Conservation (phyloP, 1,140 invertebrate species). For the Monochamus saltuarius region DNA sequence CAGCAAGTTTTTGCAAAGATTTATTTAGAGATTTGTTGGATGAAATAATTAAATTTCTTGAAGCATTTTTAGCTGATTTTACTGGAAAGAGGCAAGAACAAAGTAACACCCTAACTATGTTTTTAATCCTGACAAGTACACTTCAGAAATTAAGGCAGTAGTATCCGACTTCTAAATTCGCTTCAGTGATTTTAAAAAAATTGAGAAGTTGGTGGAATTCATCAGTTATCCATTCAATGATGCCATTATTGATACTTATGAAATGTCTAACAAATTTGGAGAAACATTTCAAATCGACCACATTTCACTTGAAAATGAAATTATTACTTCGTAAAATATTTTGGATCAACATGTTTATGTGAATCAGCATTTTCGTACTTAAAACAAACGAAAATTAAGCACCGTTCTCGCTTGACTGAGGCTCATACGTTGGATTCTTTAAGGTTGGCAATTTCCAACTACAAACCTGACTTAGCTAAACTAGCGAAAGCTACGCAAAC, state of each 20-base stretch:
- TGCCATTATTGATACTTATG: slow-evolving; percentile 16
- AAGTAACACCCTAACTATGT: too few species aligned
- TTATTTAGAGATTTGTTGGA: too few species aligned
- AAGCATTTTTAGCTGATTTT: too few species aligned
- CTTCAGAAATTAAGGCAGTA: slow-evolving; percentile 4
- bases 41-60: too few species aligned
- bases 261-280: slow-evolving; percentile 8
- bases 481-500: slow-evolving; percentile 3
- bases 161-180: slow-evolving; percentile 8
- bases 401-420: slow-evolving; percentile 13
- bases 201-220: slow-evolving; percentile 18
- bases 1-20: too few species aligned
- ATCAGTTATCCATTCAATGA: slow-evolving; percentile 19
- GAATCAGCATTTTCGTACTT: slow-evolving; percentile 22
- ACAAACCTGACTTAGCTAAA: slow-evolving; percentile 19
- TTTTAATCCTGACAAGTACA: too few species aligned
- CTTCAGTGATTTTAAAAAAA: slow-evolving; percentile 17
- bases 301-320: slow-evolving; percentile 18
- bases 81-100: too few species aligned
- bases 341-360: slow-evolving; percentile 9
- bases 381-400: not conserved
- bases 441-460: slow-evolving; percentile 21
- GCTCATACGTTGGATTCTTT: slow-evolving; percentile 22
- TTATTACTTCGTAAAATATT: slow-evolving; percentile 12
- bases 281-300: slow-evolving; percentile 15